These are phyloP conservation scores for Aldrovandia affinis DNA, from an alignment of 2,797 vertebrate genomes.

Conservation along the genomic window DNA sequence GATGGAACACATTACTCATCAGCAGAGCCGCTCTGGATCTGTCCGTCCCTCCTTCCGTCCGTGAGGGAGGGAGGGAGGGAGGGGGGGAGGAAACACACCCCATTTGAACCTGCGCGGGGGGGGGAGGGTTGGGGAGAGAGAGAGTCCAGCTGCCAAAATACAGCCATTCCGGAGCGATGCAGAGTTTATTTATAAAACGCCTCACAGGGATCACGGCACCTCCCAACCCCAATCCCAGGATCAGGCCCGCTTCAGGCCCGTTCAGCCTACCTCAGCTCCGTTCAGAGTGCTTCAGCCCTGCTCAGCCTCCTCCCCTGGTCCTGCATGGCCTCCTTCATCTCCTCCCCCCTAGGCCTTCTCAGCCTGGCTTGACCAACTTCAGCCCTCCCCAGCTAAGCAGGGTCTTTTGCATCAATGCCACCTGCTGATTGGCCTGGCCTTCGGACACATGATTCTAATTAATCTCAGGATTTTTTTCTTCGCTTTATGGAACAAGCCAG, in stretches of 20 bases:
- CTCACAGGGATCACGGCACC: not conserved
- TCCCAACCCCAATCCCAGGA: not conserved
- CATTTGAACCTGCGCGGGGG: not conserved
- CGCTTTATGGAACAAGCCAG: not conserved
- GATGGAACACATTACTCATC: constrained; percentile 27
- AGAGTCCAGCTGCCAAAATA: constrained; percentile 34
- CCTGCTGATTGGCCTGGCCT: not conserved
- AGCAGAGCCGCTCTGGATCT: not conserved
- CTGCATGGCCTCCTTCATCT: not conserved
- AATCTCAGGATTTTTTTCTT: not conserved
- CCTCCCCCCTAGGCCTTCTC: not conserved
- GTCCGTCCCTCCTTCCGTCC: not conserved
- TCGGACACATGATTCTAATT: constrained; percentile 13
- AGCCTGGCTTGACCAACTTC: not conserved
- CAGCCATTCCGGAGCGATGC: not conserved
- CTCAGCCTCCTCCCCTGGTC: not conserved
- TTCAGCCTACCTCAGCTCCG: not conserved
- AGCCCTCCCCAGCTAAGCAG: not conserved
- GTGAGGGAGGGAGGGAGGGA: not conserved
- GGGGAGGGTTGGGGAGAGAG: too few species aligned
- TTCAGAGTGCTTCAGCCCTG: not conserved
- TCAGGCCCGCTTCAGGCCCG: not conserved
- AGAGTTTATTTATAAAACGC: constrained; percentile 28
- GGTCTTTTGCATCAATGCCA: not conserved
- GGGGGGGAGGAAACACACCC: not conserved